Base-by-base conservation (phyloP, 2,113 vertebrate species). In the Podarcis muralis region DNA sequence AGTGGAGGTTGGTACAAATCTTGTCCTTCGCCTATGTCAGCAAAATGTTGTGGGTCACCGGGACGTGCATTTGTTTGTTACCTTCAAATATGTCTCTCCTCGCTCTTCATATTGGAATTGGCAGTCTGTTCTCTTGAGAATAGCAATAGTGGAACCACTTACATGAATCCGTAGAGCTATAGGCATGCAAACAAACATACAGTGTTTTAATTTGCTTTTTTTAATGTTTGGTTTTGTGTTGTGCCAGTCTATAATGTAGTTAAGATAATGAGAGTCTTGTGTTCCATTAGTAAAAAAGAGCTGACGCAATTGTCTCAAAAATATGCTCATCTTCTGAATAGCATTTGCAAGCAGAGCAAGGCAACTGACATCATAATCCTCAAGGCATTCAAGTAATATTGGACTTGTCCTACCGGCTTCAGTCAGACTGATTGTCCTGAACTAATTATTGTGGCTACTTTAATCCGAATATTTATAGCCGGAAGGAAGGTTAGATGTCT, bases 81-180 rank as follows among this genome's bases (percentile, higher is more conserved):
- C 99, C 98, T 99, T 99, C 85, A 99, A 95, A 93, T 98, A 98
- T 0, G 99, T 99, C 96, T 99, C 98, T 93, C 99, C 99, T 97
- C 99, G 97, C 77, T 94, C 91, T 97, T 98, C 98, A 3, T 97
- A 99, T 85, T 98, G 97, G 95, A 99, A 99, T 89, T 94, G 96
- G 88, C 98, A 98, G 89, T 98, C 97, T 1, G 99, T 99, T 95
- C 99, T 98, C 95, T 97, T 97, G 86, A 99, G 96, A 95, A 98
- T 99, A 90, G 97, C 97, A 83, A 99, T 97, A 16, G 99, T 99
- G 69, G 98, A 98, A 92, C 98, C 96, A 4, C 93, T 99, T 92
- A 98, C 97, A 8, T 99, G 99, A 95, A 99, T 99, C 89, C 98
- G 97, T 93, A 97, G 93, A 91, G 97, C 97, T 98, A 91, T 59